Evolutionary conservation across 2,797 vertebrate genomes (phyloP), one percentile per base, ranked within the genome.

Genomic region (Micrastur ruficollis): DNA sequence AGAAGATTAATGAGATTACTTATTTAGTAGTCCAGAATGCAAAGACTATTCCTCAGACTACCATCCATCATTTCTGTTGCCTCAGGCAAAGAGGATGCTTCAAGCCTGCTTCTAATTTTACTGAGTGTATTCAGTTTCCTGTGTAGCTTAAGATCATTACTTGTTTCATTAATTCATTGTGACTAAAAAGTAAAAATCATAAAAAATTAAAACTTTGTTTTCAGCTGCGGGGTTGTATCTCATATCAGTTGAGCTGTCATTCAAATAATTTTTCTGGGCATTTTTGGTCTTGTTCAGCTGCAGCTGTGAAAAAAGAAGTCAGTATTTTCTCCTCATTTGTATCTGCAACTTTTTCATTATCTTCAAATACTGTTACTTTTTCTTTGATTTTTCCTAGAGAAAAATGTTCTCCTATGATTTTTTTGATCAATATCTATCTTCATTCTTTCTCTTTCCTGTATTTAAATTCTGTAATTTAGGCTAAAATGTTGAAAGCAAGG

Each of bases 1-100:
- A 79, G 67, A 94, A 96, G 93, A 95, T 96, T 95, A 96, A 97
- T 96, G 88, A 93, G 90, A 94, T 96, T 91, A 87, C 89, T 93
- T 95, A 89, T 79, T 97, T 95, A 96, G 91, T 83, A 90, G 91
- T 81, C 81, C 52, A 74, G 73, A 89, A 95, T 3, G 38, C 36
- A 91, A 91, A 86, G 89, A 81, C 42, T 92, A 75, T 95, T 96
- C 86, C 84, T 95, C 86, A 92, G 79, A 91, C 95, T 94, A 87
- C 80, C 83, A 96, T 95, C 81, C 81, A 94, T 97, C 93, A 95
- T 95, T 95, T 97, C 73, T 95, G 52, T 96, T 91, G 94, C 96
- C 95, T 97, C 52, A 80, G 93, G 96, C 96, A 79, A 96, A 95
- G 53, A 97, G 58, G 85, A 95, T 83, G 74, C 81, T 96, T 83